These are phyloP conservation scores for Stylophora pistillata DNA, from an alignment of 64 coral and sea anemone genomes.

Conservation along the genomic window DNA sequence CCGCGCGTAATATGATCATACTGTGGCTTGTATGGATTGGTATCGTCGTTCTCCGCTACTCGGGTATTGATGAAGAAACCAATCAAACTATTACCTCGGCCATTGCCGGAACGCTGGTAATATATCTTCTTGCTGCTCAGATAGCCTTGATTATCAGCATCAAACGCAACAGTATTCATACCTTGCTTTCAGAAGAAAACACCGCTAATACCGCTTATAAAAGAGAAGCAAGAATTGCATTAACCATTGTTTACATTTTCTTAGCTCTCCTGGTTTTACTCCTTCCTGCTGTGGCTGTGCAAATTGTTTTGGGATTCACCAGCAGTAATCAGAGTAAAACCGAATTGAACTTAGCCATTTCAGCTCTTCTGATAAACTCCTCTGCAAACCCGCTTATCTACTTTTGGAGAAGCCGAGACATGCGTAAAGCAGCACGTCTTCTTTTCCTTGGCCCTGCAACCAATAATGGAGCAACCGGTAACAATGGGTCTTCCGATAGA, in stretches of 20 bases:
- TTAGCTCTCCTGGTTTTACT: slow-evolving; percentile 39
- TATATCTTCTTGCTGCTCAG: slow-evolving; percentile 20
- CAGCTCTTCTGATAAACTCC: slow-evolving; percentile 52
- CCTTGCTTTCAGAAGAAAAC: slow-evolving; percentile 10
- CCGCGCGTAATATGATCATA: slow-evolving; percentile 6
- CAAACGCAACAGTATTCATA: slow-evolving; percentile 43
- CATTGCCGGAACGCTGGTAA: slow-evolving; percentile 24
- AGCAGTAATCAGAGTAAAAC: slow-evolving; percentile 25
- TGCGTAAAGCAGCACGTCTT: neutral
- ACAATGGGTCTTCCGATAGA: neutral
- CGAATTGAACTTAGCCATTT: slow-evolving; percentile 46
- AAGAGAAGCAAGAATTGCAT: slow-evolving; percentile 20
- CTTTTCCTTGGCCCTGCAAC: neutral
- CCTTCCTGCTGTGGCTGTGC: slow-evolving; percentile 42
- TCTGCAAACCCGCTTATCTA: slow-evolving; percentile 60
- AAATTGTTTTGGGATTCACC: slow-evolving; percentile 28
- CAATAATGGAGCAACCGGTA: neutral
- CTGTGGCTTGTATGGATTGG: slow-evolving; percentile 42
- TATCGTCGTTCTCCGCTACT: slow-evolving; percentile 29
- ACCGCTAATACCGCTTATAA: slow-evolving; percentile 30
- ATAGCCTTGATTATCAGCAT: slow-evolving; percentile 26
- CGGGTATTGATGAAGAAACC: slow-evolving; percentile 26
- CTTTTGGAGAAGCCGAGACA: slow-evolving; percentile 57
- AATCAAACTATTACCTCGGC: slow-evolving; percentile 34
- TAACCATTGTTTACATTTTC: slow-evolving; percentile 52